Percentiles rank a stretch among this genome's conserved stretches.
phyloP scores from a whole-genome alignment of 2,888 invertebrate species.

The Dynastes grantii region DNA sequence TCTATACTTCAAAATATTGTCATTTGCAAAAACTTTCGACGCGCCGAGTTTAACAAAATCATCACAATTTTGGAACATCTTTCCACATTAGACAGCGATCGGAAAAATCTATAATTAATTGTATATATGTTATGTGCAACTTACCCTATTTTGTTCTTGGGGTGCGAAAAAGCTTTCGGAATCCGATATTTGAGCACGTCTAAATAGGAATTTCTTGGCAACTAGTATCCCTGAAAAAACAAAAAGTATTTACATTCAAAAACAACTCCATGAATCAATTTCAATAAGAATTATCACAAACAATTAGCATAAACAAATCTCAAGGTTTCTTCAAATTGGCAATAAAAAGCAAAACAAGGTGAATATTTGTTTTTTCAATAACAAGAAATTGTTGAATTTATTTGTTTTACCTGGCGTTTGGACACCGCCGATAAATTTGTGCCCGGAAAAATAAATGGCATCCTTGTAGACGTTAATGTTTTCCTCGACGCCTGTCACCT shows the following conservation, averaged over 20 bases:
- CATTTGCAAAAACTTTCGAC: too few species aligned
- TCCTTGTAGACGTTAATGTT: conserved; percentile 85
- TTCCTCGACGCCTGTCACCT: conserved; percentile 79
- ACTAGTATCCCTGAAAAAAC: conserved; percentile 74
- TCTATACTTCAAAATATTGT: too few species aligned
- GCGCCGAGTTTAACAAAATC: too few species aligned
- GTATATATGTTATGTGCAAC: background rate
- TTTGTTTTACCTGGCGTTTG: conserved; percentile 80
- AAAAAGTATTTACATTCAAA: background rate
- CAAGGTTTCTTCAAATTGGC: too few species aligned
- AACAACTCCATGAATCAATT: background rate
- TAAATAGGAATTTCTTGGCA: conserved; percentile 76
- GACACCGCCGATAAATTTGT: conserved; percentile 93
- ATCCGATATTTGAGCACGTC: conserved; percentile 68
- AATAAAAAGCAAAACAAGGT: too few species aligned
- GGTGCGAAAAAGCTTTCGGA: conserved; percentile 68
- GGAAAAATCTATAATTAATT: too few species aligned
- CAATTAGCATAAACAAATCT: too few species aligned
- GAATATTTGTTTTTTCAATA: too few species aligned
- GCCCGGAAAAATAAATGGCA: conserved; percentile 90
- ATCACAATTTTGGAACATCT: too few species aligned
- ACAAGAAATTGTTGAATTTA: too few species aligned
- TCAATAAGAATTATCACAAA: background rate
- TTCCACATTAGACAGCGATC: too few species aligned
- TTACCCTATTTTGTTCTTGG: conserved; percentile 67